A percentile compares a stretch with the other conserved stretches of the same genome.
phyloP scores from a whole-genome alignment of 2,113 vertebrate genomes.

The Hydropotes inermis region DNA sequence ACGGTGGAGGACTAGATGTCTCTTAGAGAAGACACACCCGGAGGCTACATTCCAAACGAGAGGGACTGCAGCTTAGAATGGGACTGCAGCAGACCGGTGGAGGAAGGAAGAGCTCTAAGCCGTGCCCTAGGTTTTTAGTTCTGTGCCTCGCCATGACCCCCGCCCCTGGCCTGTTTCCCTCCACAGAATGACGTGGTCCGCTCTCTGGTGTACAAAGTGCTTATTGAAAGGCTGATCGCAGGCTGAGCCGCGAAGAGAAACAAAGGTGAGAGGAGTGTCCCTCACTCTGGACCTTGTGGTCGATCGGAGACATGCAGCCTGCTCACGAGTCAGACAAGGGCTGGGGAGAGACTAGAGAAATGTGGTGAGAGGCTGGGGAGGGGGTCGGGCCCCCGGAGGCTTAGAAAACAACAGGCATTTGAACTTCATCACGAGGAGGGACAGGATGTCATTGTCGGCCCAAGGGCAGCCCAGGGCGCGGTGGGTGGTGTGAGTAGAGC shows the following conservation, averaged over 20 bases:
- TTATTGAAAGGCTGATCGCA: neutral
- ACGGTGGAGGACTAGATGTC: fast-evolving
- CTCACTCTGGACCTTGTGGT: neutral
- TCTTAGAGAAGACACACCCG: neutral
- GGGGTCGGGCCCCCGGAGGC: fast-evolving
- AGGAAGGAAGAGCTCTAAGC: no score
- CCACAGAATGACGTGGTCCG: neutral
- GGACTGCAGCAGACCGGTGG: fast-evolving
- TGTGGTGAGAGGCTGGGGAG: fast-evolving
- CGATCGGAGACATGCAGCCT: fast-evolving
- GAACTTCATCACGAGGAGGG: neutral
- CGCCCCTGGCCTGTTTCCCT: no score
- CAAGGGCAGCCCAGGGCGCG: fast-evolving
- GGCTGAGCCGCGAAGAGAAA: fast-evolving
- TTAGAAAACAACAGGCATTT: neutral
- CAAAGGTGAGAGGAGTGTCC: neutral
- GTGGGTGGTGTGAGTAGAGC: fast-evolving
- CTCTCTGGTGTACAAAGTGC: neutral
- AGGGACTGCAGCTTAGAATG: fast-evolving
- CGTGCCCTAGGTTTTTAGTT: fast-evolving
- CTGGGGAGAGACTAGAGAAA: neutral
- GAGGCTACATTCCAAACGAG: fast-evolving
- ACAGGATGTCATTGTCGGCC: fast-evolving
- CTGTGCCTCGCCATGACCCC: fast-evolving
- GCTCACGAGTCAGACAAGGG: fast-evolving